Evolutionary conservation across 2,113 vertebrate genomes (phyloP), one percentile per base, ranked within the genome.

Genomic region (Dryoscopus gambensis): DNA sequence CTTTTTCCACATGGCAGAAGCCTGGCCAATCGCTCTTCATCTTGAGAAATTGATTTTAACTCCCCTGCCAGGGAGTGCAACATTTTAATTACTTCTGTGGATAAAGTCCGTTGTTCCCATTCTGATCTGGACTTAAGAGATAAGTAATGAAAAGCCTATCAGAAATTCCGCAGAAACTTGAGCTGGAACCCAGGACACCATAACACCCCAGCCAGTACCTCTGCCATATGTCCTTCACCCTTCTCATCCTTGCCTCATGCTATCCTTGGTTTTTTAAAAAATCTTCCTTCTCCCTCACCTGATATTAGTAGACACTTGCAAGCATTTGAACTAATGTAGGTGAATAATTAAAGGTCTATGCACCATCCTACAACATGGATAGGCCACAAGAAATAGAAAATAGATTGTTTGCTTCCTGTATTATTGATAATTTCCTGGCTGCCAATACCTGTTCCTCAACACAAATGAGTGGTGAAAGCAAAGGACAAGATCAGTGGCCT

Each of bases 61-160:
- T 97, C 90, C 46, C 30, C 83, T 93, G 86, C 93, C 95, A 95
- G 73, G 71, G 80, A 96, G 89, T 67, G 76, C 86, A 93, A 96
- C 91, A 75, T 95, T 93, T 93, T 97, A 96, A 96, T 96, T 95
- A 96, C 95, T 95, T 87, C 79, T 95, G 68, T 71, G 91, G 93
- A 89, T 95, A 86, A 95, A 92, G 95, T 67, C 86, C 5, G 16
- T 87, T 86, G 89, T 47, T 96, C 85, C 92, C 79, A 50, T 95
- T 94, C 92, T 90, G 88, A 95, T 94, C 92, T 76, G 63, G 90
- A 90, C 76, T 96, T 92, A 95, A 87, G 74, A 93, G 92, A 91
- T 96, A 95, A 96, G 92, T 65, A 90, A 92, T 76, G 87, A 30
- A 94, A 95, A 95, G 87, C 93, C 87, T 92, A 64, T 87, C 89